Percentiles rank a stretch among this genome's conserved stretches.
Evolutionary conservation across 2,113 vertebrate genomes (phyloP).

Genomic region (Amphilophus citrinellus): DNA sequence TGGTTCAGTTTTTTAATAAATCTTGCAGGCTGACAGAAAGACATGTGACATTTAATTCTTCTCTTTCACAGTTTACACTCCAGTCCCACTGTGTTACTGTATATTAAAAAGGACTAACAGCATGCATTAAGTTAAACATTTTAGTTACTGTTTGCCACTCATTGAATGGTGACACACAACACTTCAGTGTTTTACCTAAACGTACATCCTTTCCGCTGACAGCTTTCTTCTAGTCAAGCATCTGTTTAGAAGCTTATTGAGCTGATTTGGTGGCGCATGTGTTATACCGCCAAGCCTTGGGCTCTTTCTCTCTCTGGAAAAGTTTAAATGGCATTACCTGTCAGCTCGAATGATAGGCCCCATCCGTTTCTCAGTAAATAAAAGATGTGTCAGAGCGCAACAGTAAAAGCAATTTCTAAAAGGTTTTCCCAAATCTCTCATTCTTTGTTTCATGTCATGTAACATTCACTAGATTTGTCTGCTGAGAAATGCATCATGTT

Average conservation of each 20-base stretch:
- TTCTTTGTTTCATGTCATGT: conserved; percentile 58
- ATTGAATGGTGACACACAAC: background rate
- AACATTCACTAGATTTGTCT: conserved; percentile 40
- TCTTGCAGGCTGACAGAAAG: background rate
- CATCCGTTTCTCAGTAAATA: conserved; percentile 55
- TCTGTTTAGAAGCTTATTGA: conserved; percentile 33
- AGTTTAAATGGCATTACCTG: conserved; percentile 64
- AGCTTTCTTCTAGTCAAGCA: conserved; percentile 10
- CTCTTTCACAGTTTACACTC: background rate
- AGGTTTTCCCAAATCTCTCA: conserved; percentile 62
- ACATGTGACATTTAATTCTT: background rate
- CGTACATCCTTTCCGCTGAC: background rate
- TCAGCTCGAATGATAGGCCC: conserved; percentile 53
- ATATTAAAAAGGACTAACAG: background rate
- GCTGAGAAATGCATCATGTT: conserved; percentile 45
- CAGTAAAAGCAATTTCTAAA: conserved; percentile 51
- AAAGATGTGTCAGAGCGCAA: conserved; percentile 51
- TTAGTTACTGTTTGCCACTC: background rate
- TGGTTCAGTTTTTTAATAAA: background rate
- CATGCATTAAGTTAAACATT: background rate
- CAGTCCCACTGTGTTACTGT: no score
- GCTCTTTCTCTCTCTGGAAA: conserved; percentile 52
- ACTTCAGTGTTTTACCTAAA: background rate
- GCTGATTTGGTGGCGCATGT: conserved; percentile 6
- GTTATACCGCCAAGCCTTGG: conserved; percentile 43